phyloP scores from a whole-genome alignment of 2,888 invertebrate species.

The Esperia sulphurella region DNA sequence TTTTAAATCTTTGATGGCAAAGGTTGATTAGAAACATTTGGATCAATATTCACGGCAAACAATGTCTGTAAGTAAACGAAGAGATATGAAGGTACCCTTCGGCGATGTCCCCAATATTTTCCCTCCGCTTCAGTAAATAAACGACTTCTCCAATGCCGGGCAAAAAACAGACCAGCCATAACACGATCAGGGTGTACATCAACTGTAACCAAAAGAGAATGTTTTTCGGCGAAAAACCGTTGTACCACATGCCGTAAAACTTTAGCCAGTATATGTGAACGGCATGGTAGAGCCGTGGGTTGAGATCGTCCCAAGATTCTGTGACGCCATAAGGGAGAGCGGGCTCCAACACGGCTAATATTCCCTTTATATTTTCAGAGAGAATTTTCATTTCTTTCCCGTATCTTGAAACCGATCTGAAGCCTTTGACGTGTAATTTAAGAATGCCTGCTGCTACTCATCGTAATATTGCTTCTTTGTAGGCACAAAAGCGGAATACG shows the following conservation, averaged over 20 bases:
- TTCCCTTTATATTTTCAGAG: conserved; percentile 40
- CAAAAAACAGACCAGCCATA: conserved; percentile 70
- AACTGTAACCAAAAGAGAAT: conserved; percentile 56
- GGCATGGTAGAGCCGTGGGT: conserved; percentile 63
- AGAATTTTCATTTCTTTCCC: conserved; percentile 29
- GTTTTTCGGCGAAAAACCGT: conserved; percentile 41
- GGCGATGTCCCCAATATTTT: conserved; percentile 81
- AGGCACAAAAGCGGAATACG: conserved; percentile 28
- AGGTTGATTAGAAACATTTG: conserved; percentile 9
- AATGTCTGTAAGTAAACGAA: conserved; percentile 20
- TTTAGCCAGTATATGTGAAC: conserved; percentile 74
- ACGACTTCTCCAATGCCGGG: conserved; percentile 81
- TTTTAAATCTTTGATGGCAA: background rate
- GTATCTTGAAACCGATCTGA: conserved; percentile 24
- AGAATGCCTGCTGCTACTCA: conserved; percentile 35
- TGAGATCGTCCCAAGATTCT: conserved; percentile 61
- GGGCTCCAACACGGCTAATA: conserved; percentile 35
- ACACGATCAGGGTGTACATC: conserved; percentile 49
- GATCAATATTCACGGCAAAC: conserved; percentile 30
- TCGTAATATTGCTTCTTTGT: conserved; percentile 5
- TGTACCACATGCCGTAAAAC: conserved; percentile 74
- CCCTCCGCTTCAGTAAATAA: conserved; percentile 82
- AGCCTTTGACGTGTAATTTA: conserved; percentile 40
- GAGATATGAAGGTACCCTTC: conserved; percentile 57
- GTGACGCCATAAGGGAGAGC: conserved; percentile 59